Percentiles rank a stretch among this genome's conserved stretches.
Evolutionary conservation across 2,113 vertebrate species (phyloP).

Genomic region (Phaethon lepturus): DNA sequence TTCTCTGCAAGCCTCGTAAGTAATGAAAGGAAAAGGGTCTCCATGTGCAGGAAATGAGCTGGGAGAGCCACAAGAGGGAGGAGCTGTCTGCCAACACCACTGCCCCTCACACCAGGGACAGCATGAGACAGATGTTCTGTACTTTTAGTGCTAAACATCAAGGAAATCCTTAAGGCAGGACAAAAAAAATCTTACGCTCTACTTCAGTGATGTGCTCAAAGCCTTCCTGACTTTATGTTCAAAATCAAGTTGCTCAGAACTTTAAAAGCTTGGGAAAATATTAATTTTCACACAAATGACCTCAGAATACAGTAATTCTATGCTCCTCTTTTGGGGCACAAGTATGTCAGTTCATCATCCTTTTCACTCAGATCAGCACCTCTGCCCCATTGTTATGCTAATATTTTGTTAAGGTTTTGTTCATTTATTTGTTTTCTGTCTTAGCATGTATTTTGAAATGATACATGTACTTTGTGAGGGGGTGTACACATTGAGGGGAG

Average conservation of each 20-base stretch:
- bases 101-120: slow-evolving; percentile 11
- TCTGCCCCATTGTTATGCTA: neutral
- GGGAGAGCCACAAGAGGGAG: slow-evolving; percentile 47
- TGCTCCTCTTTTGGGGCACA: neutral
- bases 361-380: neutral
- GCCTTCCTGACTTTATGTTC: neutral
- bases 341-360: neutral
- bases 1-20: neutral
- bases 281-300: neutral
- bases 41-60: slow-evolving; percentile 52
- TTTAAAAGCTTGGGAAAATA: neutral
- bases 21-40: slow-evolving; percentile 52
- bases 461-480: neutral
- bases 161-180: neutral
- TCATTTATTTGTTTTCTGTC: neutral
- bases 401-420: neutral
- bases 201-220: neutral
- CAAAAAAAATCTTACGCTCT: neutral
- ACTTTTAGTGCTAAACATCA: neutral
- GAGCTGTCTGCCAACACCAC: neutral
- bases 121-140: slow-evolving; percentile 11
- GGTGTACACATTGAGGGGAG: fast-evolving
- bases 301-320: neutral
- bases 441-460: neutral
- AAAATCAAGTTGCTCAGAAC: too few species aligned